phyloP scores from a whole-genome alignment of 2,797 vertebrate genomes.

The Leuciscus waleckii region DNA sequence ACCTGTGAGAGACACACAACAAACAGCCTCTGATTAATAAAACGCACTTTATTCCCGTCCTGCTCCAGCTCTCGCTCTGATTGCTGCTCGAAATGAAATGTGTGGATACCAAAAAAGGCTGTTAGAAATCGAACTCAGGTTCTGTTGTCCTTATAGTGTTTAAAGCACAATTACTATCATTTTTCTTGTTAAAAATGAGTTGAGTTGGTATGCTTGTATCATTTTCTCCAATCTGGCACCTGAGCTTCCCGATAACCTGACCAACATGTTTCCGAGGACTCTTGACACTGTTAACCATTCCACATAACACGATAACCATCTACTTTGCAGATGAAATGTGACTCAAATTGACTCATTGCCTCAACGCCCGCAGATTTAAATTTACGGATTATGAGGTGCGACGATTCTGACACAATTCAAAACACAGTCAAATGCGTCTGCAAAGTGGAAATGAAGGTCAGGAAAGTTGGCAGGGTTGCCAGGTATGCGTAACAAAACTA shows the following conservation, averaged over 20 bases:
- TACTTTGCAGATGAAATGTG: conserved; percentile 14
- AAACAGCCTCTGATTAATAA: conserved; percentile 69
- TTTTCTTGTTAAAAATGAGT: conserved; percentile 3
- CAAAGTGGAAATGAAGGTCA: neutral
- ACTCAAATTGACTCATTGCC: neutral
- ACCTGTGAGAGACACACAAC: conserved; percentile 65
- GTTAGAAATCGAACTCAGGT: conserved; percentile 31
- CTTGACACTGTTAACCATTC: neutral
- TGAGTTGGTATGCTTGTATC: neutral
- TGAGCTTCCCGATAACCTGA: neutral
- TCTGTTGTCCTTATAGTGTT: neutral
- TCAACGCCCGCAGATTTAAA: conserved; percentile 32
- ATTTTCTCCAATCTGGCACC: neutral
- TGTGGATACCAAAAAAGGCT: conserved; percentile 15
- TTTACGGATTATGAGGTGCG: conserved; percentile 26
- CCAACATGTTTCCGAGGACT: neutral
- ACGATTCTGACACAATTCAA: neutral
- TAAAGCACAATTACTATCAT: neutral
- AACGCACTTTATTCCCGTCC: conserved; percentile 38
- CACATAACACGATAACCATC: conserved; percentile 32
- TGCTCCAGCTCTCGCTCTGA: conserved; percentile 11
- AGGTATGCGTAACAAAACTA: neutral
- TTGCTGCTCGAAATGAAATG: neutral
- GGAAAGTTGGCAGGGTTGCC: neutral
- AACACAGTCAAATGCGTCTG: neutral